Base-by-base conservation (phyloP, 23 tunicate species). In the Styela clava region DNA sequence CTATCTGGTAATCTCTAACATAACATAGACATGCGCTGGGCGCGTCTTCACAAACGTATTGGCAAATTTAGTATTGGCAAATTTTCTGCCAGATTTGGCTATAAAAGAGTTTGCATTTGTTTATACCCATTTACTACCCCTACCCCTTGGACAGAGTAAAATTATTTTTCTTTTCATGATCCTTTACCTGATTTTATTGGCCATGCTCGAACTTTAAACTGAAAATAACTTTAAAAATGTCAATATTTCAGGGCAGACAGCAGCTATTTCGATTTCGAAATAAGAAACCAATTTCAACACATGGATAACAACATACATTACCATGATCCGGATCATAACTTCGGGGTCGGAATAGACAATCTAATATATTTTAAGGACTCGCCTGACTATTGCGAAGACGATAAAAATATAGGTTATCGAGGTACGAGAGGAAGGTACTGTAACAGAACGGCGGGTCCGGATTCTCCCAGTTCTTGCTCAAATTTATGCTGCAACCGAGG, bases 401-500 rank as follows among this genome's bases (percentile, higher is more conserved):
- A 76, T 0, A 36, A 25, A 35, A 33, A 28, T 31, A 76, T 76
- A 5, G 37, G 37, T 21, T 76, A 33, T 52, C 5, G 44, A 23
- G 81, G 81, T 9, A 76, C 81, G 12, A 76, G 24, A 76, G 81
- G 81, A 27, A 52, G 81, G n/a, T 52, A 35, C 21, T 76, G 81
- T 44, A 76, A 52, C 30, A 36, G 65, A 27, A 27, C 52, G 25
- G 81, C 62, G 18, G 12, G 16, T 7, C 62, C 65, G 9, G 52
- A 76, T 24, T 33, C 52, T 21, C 27, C 65, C 16, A 44, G 65
- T 64, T 76, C 81, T 1, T 76, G 81, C 52, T 23, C 65, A 9
- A 52, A 76, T 52, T 44, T 76, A 26, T 76, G 81, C n/a, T 76
- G 81, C 64, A 37, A 44, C 65, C 81, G 81, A 23, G 81, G 81